Evolutionary conservation across 2,113 vertebrate species (phyloP).

Genomic region (Anarrhichthys ocellatus): DNA sequence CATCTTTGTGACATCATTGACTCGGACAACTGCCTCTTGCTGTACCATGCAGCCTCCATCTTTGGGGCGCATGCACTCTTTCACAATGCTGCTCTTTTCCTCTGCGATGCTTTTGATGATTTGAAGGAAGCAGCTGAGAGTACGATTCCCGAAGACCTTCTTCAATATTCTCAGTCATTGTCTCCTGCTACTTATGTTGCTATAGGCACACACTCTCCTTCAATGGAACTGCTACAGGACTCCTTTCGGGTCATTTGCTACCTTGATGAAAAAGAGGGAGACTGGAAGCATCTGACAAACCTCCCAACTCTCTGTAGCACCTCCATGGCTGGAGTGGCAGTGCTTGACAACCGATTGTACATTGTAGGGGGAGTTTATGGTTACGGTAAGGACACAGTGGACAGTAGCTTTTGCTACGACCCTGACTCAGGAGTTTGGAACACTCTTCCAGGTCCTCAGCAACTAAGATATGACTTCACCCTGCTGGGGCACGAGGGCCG

Average conservation of each 20-base stretch:
- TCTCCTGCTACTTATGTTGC: conserved; percentile 88
- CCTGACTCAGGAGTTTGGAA: conserved; percentile 85
- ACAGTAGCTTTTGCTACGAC: conserved; percentile 90
- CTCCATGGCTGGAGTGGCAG: conserved; percentile 91
- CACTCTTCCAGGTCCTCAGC: conserved; percentile 88
- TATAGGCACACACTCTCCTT: conserved; percentile 90
- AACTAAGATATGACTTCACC: conserved; percentile 89
- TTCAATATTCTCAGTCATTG: conserved; percentile 85
- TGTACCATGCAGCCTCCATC: conserved; percentile 88
- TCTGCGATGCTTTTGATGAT: conserved; percentile 86
- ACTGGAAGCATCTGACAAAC: conserved; percentile 89
- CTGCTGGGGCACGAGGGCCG: conserved; percentile 86
- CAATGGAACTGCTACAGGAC: conserved; percentile 88
- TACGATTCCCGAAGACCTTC: conserved; percentile 83
- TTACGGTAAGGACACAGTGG: conserved; percentile 90
- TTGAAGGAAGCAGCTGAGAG: conserved; percentile 82
- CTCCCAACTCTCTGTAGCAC: conserved; percentile 92
- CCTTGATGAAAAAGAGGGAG: conserved; percentile 88
- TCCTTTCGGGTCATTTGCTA: conserved; percentile 90
- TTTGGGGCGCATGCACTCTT: conserved; percentile 88
- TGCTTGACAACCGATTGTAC: conserved; percentile 91
- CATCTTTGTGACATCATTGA: conserved; percentile 88
- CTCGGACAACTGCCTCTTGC: conserved; percentile 90
- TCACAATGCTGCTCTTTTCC: conserved; percentile 86
- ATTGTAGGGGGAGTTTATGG: conserved; percentile 92